A percentile compares a stretch with the other conserved stretches of the same genome.
Conservation (phyloP, 2,888 invertebrate genomes). For the Smittia aterrima region DNA sequence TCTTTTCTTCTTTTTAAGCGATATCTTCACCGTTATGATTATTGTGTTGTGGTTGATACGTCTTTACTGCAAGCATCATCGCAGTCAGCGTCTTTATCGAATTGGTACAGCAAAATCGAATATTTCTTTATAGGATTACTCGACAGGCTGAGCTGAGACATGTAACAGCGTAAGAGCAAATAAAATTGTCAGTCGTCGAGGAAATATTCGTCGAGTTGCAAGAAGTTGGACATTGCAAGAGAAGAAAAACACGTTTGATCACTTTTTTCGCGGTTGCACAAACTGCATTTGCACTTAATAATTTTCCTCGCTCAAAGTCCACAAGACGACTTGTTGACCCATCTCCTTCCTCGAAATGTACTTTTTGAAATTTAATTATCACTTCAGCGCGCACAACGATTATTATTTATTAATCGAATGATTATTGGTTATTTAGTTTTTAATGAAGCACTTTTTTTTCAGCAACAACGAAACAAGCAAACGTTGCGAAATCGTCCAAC, state of each 20-base stretch:
- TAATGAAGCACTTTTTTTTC: background rate
- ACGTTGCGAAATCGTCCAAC: background rate
- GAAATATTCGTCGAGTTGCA: background rate
- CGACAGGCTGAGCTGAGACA: too few species aligned
- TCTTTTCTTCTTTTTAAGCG: background rate
- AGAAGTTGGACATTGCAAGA: conserved; percentile 33
- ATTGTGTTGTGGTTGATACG: background rate
- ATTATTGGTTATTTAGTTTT: too few species aligned
- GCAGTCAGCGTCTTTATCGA: background rate
- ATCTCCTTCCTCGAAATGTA: too few species aligned
- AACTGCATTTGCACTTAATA: conserved; percentile 10
- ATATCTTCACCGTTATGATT: background rate
- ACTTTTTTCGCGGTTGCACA: conserved; percentile 30
- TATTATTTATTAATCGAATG: too few species aligned
- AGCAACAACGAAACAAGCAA: background rate
- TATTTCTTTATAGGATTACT: too few species aligned
- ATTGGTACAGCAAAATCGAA: too few species aligned
- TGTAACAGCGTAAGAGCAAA: background rate
- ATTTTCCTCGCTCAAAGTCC: background rate
- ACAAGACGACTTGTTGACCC: background rate
- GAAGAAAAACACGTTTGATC: conserved; percentile 38
- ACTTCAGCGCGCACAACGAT: too few species aligned
- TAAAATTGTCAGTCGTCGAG: background rate
- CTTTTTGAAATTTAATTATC: too few species aligned
- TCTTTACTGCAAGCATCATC: background rate